Base-by-base conservation (phyloP, 2,113 vertebrate species). In the Climacteris rufus region DNA sequence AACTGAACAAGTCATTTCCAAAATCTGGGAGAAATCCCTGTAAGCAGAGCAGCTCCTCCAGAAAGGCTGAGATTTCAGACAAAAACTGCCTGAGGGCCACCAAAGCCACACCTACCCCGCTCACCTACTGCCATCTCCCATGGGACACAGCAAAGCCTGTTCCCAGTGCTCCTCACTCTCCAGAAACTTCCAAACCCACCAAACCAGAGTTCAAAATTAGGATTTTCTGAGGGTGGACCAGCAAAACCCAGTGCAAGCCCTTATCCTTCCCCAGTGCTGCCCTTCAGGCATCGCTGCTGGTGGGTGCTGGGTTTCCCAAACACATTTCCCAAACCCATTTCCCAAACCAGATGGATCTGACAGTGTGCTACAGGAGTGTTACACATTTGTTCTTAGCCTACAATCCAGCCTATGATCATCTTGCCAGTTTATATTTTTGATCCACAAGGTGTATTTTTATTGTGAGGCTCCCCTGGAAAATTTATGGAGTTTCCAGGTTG, bases 231-330 rank as follows among this genome's bases (percentile, higher is more conserved):
- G 30, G 23, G 15, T 30, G 7, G 5, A 45, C 10, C 25, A 54
- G 11, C 20, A 64, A 83, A 92, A 31, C 9, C 16, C 52, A 30
- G 13, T 57, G 19, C 45, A 44, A 65, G 1, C 5, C 21, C 28
- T 74, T 1, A 0, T 27, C n/a, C 37, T 53, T 24, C 40, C 45
- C 60, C 54, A 47, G 31, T 12, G 11, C 45, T 19, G 16, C 35
- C 12, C 50, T 30, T 23, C 1, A 2, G 45, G 45, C 33, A 3
- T 2, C 15, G 4, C 39, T 8, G 9, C 65, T 50, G 30, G 0
- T 1, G 35, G 57, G 4, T 35, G 7, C 12, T 4, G 17, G 19
- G 8, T 37, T 60, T 54, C 42, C 6, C 69, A 37, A 17, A 52
- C 2, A 7, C 16, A 5, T 25, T 59, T 65, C n/a, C 31, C 15